Conservation (phyloP, 2,797 vertebrate genomes). For the Scleropages formosus region DNA sequence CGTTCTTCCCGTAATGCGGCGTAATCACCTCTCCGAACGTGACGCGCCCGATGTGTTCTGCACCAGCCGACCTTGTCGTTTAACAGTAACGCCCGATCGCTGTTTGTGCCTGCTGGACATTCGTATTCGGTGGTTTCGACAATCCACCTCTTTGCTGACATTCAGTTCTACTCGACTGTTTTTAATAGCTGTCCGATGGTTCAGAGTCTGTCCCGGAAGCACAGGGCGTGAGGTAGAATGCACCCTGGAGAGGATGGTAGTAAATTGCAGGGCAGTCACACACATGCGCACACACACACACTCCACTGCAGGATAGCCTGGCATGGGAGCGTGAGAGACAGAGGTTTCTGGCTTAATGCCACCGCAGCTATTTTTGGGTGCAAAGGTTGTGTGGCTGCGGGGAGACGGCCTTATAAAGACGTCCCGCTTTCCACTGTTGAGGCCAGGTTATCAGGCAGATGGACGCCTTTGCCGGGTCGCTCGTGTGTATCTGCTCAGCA, state of each 20-base stretch:
- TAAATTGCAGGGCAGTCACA: no score
- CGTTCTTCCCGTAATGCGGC: not conserved
- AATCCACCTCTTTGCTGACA: not conserved
- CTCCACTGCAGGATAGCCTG: conserved; percentile 6
- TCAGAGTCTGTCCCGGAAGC: no score
- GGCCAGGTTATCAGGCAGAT: conserved; percentile 25
- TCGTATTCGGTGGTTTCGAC: no score
- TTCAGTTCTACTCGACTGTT: no score
- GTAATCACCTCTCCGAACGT: not conserved
- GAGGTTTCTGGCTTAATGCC: conserved; percentile 15
- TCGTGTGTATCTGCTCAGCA: conserved; percentile 35
- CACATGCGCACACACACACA: not conserved
- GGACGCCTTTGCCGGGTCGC: conserved; percentile 23
- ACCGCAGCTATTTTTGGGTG: conserved; percentile 27
- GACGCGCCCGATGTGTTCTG: not conserved
- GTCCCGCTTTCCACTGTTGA: conserved; percentile 7
- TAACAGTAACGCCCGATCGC: no score
- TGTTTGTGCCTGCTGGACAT: no score
- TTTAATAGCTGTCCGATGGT: not conserved
- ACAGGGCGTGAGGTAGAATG: no score
- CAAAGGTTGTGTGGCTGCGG: conserved; percentile 29
- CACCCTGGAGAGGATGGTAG: no score
- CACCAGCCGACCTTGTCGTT: no score
- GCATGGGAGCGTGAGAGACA: not conserved
- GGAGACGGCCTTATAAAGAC: conserved; percentile 35